Evolutionary conservation across 2,888 invertebrate species (phyloP).

Genomic region (Nudaria mundana): DNA sequence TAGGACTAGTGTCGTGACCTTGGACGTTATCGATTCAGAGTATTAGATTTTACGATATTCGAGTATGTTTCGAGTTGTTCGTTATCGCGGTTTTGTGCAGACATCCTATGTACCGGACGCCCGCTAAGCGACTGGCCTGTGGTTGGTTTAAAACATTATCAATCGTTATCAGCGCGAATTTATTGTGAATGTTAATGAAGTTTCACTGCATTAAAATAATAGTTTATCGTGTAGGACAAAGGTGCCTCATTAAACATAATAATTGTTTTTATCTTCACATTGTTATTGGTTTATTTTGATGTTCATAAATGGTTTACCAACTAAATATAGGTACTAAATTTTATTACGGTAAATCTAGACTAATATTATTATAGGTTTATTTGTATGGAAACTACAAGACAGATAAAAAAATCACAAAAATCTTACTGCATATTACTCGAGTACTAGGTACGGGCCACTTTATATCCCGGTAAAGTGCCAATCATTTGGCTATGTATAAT

Average conservation of each 20-base stretch:
- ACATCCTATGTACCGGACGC: slow-evolving; percentile 62
- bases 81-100: slow-evolving; percentile 48
- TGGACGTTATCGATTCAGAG: slow-evolving; percentile 33
- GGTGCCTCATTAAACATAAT: slow-evolving; percentile 18
- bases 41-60: slow-evolving; percentile 33
- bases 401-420: no score
- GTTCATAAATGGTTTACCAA: no score
- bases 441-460: no score
- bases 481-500: no score
- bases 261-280: no score
- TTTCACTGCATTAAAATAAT: slow-evolving; percentile 38
- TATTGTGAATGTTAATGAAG: slow-evolving; percentile 35
- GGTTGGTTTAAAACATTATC: slow-evolving; percentile 38
- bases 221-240: slow-evolving; percentile 28
- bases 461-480: no score
- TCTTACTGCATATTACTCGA: no score
- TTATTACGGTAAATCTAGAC: no score
- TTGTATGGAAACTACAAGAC: no score
- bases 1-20: slow-evolving; percentile 33
- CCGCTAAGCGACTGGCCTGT: slow-evolving; percentile 57
- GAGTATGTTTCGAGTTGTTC: slow-evolving; percentile 54
- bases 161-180: slow-evolving; percentile 51
- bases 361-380: no score
- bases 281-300: no score
- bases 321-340: no score